phyloP scores from a whole-genome alignment of 1,140 invertebrate species.

The Schlechtendalia chinensis region DNA sequence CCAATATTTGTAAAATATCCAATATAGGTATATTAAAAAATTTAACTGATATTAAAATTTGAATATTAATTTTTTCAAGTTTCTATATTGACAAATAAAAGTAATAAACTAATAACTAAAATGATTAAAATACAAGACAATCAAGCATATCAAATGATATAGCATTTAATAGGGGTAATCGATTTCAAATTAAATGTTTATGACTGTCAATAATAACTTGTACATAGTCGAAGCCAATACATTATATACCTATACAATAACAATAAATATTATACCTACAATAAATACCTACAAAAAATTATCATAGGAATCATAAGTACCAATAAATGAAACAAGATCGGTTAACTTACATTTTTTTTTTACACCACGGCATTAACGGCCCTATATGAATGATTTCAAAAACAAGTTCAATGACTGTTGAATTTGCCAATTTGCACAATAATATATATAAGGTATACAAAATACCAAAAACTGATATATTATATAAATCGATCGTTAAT shows the following conservation, averaged over 20 bases:
- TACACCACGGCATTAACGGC: neutral
- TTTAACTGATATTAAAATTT: too few species aligned
- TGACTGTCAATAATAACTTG: neutral
- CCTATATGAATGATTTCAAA: neutral
- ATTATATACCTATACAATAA: neutral
- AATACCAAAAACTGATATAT: neutral
- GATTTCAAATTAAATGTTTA: neutral
- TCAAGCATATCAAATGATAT: too few species aligned
- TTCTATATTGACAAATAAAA: too few species aligned
- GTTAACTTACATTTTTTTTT: neutral
- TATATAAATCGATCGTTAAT: slow-evolving; percentile 8
- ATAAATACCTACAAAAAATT: too few species aligned
- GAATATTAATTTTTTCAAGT: too few species aligned
- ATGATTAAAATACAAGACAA: too few species aligned
- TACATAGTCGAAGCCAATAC: neutral
- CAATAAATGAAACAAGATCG: slow-evolving; percentile 6
- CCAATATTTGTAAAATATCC: too few species aligned
- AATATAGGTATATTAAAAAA: too few species aligned
- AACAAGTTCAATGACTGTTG: slow-evolving; percentile 26
- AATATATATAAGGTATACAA: neutral
- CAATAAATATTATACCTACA: neutral
- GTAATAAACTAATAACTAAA: too few species aligned
- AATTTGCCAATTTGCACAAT: slow-evolving; percentile 3
- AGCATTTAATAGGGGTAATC: too few species aligned
- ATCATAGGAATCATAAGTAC: neutral